Percentiles rank a stretch among this genome's conserved stretches.
These are phyloP conservation scores for Acleris cristana DNA, from an alignment of 2,888 invertebrate species.

Conservation along the genomic window DNA sequence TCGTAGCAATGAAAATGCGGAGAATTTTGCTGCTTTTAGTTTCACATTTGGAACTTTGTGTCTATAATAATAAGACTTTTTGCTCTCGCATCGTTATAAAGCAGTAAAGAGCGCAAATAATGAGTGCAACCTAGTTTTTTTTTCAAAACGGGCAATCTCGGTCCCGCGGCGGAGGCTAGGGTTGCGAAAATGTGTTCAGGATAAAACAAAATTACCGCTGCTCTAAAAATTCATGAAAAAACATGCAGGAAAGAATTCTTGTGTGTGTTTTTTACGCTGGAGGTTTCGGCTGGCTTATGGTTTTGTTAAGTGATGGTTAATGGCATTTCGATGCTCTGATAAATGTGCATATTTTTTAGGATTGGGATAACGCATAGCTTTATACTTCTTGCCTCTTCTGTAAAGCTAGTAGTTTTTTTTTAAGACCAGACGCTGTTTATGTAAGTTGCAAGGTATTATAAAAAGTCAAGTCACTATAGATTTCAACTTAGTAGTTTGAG, in stretches of 20 bases:
- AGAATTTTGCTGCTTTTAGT: background rate
- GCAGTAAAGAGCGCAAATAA: conserved; percentile 34
- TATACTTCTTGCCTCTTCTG: no score
- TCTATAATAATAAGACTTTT: conserved; percentile 15
- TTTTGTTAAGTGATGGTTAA: no score
- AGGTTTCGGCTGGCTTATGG: no score
- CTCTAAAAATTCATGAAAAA: background rate
- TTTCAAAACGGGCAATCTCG: conserved; percentile 31
- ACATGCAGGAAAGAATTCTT: background rate
- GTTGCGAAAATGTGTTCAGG: conserved; percentile 7
- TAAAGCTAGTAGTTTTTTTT: no score
- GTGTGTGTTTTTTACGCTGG: no score
- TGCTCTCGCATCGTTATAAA: conserved; percentile 22
- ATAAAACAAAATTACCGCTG: background rate
- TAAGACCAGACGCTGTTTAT: no score
- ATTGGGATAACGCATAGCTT: no score
- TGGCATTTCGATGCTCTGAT: no score
- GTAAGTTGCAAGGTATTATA: no score
- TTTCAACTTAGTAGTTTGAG: no score
- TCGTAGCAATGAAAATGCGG: background rate
- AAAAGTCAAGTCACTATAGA: no score
- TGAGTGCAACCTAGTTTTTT: conserved; percentile 35
- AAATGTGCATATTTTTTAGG: no score
- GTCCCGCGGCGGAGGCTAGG: conserved; percentile 15
- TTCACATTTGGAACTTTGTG: background rate